Conservation (phyloP, 2,797 vertebrate species). For the Crocidura indochinensis region DNA sequence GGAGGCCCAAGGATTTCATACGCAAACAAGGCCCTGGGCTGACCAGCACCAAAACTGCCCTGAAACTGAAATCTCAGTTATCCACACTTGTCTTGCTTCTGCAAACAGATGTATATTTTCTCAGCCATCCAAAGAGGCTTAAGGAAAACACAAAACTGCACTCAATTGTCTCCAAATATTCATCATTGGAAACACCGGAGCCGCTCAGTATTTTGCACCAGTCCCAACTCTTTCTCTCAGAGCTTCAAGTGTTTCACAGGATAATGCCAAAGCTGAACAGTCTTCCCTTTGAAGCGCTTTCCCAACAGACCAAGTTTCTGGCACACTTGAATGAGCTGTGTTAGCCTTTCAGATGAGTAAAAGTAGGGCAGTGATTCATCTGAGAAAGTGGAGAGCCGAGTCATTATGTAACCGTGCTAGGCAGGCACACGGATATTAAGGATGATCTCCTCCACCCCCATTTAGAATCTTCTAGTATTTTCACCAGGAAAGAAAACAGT, state of each 20-base stretch:
- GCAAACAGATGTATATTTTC: background rate
- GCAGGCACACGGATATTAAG: background rate
- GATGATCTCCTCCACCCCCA: background rate
- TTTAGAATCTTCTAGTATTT: background rate
- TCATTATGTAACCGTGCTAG: slow-evolving; percentile 37
- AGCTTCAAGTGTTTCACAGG: slow-evolving; percentile 44
- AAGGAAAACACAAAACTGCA: background rate
- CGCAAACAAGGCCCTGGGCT: background rate
- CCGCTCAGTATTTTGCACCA: background rate
- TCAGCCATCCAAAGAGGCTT: background rate
- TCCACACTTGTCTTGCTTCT: background rate
- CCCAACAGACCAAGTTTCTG: slow-evolving; percentile 75
- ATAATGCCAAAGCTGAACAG: slow-evolving; percentile 21
- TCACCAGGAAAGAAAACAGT: slow-evolving; percentile 4
- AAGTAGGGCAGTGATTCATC: slow-evolving; percentile 85
- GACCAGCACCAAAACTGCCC: background rate
- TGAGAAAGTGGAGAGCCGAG: slow-evolving; percentile 64
- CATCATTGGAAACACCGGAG: slow-evolving; percentile 15
- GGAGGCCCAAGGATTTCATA: background rate
- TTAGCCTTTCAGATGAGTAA: slow-evolving; percentile 74
- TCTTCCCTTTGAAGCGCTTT: slow-evolving; percentile 67
- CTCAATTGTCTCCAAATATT: background rate
- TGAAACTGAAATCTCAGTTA: background rate
- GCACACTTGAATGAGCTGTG: slow-evolving; percentile 73
- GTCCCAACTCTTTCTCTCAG: too few species aligned